Evolutionary conservation across 1,140 invertebrate genomes (phyloP).

Genomic region (Temnothorax longispinosus): DNA sequence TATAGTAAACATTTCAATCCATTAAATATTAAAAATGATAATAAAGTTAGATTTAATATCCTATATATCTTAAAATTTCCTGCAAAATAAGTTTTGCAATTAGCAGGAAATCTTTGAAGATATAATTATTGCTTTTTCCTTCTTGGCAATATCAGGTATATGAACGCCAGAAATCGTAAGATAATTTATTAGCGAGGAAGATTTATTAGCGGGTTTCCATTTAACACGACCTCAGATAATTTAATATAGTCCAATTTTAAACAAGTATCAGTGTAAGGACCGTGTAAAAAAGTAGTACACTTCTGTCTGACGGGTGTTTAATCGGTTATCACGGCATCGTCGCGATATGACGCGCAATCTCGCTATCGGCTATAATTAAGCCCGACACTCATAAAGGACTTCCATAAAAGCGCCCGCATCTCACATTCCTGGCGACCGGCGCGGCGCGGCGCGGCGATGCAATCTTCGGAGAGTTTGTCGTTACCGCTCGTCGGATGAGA

Average conservation of each 20-base stretch:
- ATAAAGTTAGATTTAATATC: neutral
- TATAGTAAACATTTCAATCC: no score
- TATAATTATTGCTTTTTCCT: neutral
- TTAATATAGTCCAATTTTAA: neutral
- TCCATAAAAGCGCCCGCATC: slow-evolving; percentile 2
- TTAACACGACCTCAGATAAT: neutral
- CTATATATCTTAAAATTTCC: neutral
- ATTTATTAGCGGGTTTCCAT: neutral
- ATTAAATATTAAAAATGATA: no score
- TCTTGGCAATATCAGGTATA: neutral
- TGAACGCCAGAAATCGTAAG: neutral
- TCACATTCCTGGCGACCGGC: neutral
- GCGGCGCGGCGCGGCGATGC: neutral
- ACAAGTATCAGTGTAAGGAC: neutral
- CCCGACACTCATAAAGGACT: neutral
- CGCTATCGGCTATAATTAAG: neutral
- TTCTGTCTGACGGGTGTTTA: neutral
- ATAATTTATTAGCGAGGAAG: neutral
- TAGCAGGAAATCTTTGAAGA: neutral
- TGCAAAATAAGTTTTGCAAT: neutral
- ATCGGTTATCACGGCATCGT: neutral
- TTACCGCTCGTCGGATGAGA: slow-evolving; percentile 31
- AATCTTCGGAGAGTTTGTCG: slow-evolving; percentile 31
- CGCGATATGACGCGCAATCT: neutral
- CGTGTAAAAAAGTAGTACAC: neutral